A percentile compares a stretch with the other conserved stretches of the same genome.
Evolutionary conservation across 2,888 invertebrate genomes (phyloP).

Genomic region (Tuberolachnus salignus): DNA sequence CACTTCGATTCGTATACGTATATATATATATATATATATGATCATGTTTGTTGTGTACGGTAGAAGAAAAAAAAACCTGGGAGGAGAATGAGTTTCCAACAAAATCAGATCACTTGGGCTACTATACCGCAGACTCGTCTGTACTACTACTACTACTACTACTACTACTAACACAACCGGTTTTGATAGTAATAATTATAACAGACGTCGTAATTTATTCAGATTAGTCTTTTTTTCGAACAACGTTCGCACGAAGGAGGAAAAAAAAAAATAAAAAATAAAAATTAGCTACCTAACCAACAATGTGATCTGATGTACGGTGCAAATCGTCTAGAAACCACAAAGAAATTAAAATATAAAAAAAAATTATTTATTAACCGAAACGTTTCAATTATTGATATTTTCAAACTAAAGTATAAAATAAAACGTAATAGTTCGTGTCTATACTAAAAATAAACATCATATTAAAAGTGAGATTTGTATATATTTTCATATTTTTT

Average conservation of each 20-base stretch:
- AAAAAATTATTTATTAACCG: too few relatives aligned
- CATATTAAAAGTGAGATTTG: too few relatives aligned
- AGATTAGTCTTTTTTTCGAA: constrained; percentile 39
- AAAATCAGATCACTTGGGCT: constrained; percentile 49
- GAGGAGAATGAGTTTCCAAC: constrained; percentile 33
- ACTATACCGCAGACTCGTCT: not conserved
- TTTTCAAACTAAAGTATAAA: too few relatives aligned
- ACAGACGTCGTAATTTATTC: constrained; percentile 56
- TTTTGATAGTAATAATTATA: constrained; percentile 51
- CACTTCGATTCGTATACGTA: too few relatives aligned
- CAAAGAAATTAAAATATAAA: constrained; percentile 4
- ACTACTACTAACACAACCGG: constrained; percentile 35
- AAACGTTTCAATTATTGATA: too few relatives aligned
- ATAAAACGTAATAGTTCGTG: too few relatives aligned
- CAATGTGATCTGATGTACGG: not conserved
- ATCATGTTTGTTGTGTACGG: constrained; percentile 11
- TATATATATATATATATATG: not conserved
- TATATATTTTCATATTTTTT: too few relatives aligned
- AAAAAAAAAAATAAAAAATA: not conserved
- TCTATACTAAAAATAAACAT: too few relatives aligned
- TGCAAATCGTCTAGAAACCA: constrained; percentile 1
- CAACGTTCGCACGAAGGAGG: constrained; percentile 32
- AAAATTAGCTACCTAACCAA: not conserved
- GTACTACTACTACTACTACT: not conserved
- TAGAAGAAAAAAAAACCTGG: not conserved